Base-by-base conservation (phyloP, 2,797 vertebrate genomes). In the Percopsis omiscomaycus region DNA sequence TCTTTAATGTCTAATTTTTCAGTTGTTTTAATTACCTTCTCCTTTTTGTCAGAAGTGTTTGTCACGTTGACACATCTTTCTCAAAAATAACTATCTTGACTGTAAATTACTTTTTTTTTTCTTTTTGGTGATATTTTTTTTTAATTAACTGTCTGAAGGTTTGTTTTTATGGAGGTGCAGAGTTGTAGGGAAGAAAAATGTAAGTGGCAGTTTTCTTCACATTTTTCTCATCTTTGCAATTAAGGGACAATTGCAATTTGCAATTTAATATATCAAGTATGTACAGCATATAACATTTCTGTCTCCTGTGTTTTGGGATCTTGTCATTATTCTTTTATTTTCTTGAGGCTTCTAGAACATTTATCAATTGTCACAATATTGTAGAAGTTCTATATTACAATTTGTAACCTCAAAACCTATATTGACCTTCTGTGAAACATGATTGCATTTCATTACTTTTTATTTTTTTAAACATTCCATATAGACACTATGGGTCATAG, bases 21-120 rank as follows among this genome's bases (percentile, higher is more conserved):
- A 69, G 66, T 59, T 8, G 46, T 74, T 84, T 80, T 84, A 66
- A 82, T 82, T 71, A 78, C 64, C 46, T 67, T 62, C 58, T 68
- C 54, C 74, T 64, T 69, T 71, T 47, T 66, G 62, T 6, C 30
- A 16, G 22, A 55, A 53, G 22, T 59, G 65, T 84, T 84, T 72
- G 74, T 78, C 66, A 55, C 60, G 72, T 71, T 83, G 69, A 88
- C 75, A 61, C 80, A 66, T 79, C 81, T 89, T 84, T 89, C 74
- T 88, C 69, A 65, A 72, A 74, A 80, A 74, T 79, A 84, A 66
- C 78, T 55, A 69, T 69, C 46, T 71, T 68, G 71, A 87, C 76
- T 88, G 84, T 89, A 90, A 89, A 88, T 59, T 32, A 2, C 27
- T 47, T 74, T 46, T 28, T 56, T 55, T 16, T 71, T 59, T 84